Conservation (phyloP, 1,140 invertebrate genomes). For the Procambarus virginalis region DNA sequence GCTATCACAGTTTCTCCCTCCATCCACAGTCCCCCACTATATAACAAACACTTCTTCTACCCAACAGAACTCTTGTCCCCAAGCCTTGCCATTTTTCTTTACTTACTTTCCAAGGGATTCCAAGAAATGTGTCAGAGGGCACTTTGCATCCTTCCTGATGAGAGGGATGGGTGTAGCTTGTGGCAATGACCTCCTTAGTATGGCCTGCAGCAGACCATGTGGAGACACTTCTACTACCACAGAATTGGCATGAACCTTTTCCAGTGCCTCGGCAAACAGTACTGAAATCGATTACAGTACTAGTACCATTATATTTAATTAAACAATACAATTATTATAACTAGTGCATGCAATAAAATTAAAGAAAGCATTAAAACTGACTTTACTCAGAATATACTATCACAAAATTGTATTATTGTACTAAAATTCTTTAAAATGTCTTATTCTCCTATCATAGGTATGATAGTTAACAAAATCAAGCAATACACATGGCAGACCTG, state of each 20-base stretch:
- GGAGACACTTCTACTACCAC: slow-evolving; percentile 94
- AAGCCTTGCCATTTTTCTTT: neutral
- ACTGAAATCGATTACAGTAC: slow-evolving; percentile 72
- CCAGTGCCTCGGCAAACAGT: slow-evolving; percentile 83
- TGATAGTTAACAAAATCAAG: too few species aligned
- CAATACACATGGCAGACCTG: slow-evolving; percentile 71
- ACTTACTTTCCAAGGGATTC: slow-evolving; percentile 84
- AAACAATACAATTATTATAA: neutral
- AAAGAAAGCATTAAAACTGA: too few species aligned
- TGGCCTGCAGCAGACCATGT: slow-evolving; percentile 90
- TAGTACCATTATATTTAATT: neutral
- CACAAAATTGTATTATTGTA: too few species aligned
- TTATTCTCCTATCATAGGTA: too few species aligned
- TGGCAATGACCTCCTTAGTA: slow-evolving; percentile 85
- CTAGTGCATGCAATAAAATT: neutral
- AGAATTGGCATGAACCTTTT: slow-evolving; percentile 89
- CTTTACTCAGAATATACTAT: too few species aligned
- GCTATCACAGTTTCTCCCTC: too few species aligned
- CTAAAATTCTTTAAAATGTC: too few species aligned
- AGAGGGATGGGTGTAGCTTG: slow-evolving; percentile 81
- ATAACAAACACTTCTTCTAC: too few species aligned
- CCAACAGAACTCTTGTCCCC: too few species aligned
- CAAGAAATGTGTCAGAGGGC: slow-evolving; percentile 33
- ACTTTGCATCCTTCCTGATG: slow-evolving; percentile 84
- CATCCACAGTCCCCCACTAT: too few species aligned